These are phyloP conservation scores for Microctonus hyperodae DNA, from an alignment of 2,888 invertebrate genomes.

Conservation along the genomic window DNA sequence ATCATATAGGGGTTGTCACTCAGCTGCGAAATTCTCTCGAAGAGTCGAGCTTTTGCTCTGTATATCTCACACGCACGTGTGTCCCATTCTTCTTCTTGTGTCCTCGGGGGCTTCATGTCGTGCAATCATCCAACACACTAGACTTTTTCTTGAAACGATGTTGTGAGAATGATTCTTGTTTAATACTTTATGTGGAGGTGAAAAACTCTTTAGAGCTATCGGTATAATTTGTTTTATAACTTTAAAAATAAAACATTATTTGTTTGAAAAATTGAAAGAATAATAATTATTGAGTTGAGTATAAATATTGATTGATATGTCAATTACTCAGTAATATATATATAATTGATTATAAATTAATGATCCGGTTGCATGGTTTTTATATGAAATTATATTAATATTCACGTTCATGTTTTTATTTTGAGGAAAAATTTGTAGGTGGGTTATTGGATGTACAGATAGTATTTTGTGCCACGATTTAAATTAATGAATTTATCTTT, in stretches of 20 bases:
- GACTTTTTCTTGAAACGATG: slow-evolving; percentile 19
- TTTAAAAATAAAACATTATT: no score
- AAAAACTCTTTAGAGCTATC: neutral
- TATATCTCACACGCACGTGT: slow-evolving; percentile 40
- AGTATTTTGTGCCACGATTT: slow-evolving; percentile 48
- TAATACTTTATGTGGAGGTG: neutral
- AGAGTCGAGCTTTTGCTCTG: slow-evolving; percentile 28
- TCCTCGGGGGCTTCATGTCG: slow-evolving; percentile 37
- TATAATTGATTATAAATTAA: slow-evolving; percentile 16
- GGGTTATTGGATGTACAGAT: slow-evolving; percentile 38
- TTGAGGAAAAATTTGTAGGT: slow-evolving; percentile 29
- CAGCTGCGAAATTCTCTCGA: slow-evolving; percentile 34
- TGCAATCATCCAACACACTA: slow-evolving; percentile 42
- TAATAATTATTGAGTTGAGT: neutral
- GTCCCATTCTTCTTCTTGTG: slow-evolving; percentile 31
- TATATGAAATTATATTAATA: slow-evolving; percentile 19
- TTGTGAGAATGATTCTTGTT: slow-evolving; percentile 9
- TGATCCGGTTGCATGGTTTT: slow-evolving; percentile 21
- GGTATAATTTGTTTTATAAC: neutral
- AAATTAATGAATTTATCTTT: slow-evolving; percentile 55
- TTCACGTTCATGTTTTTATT: slow-evolving; percentile 19
- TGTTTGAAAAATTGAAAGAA: neutral
- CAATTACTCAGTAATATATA: no score
- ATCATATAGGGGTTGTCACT: slow-evolving; percentile 46
- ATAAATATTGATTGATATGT: no score